Percentiles rank a stretch among this genome's conserved stretches.
These are phyloP conservation scores for Falco concolor DNA, from an alignment of 2,797 vertebrate species.

Conservation along the genomic window DNA sequence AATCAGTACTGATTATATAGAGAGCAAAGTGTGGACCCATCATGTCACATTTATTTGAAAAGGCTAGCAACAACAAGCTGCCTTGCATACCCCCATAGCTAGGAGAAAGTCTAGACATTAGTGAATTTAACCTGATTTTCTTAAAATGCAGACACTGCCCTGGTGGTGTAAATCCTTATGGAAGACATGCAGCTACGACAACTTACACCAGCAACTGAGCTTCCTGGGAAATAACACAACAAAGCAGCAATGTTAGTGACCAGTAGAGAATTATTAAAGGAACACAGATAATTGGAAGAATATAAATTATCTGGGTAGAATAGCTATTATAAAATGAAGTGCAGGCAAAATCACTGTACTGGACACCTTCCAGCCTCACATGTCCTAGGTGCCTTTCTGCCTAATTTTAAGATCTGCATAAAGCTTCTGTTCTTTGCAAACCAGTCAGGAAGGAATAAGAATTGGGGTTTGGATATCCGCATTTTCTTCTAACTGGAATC, in stretches of 20 bases:
- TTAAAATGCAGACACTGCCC: neutral
- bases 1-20: conserved; percentile 42
- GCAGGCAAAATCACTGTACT: neutral
- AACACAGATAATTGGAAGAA: conserved; percentile 34
- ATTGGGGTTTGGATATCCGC: conserved; percentile 8
- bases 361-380: neutral
- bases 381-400: neutral
- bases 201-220: neutral
- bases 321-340: neutral
- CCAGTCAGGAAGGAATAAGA: neutral
- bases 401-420: conserved; percentile 40
- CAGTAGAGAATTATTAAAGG: conserved; percentile 44
- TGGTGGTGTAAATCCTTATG: conserved; percentile 25
- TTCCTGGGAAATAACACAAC: conserved; percentile 5
- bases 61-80: neutral
- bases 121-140: conserved; percentile 15
- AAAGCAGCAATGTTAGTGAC: conserved; percentile 14
- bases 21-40: conserved; percentile 5
- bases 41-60: conserved; percentile 19
- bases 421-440: conserved; percentile 7
- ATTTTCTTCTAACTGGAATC: conserved; percentile 60
- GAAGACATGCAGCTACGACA: neutral
- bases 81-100: neutral
- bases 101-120: neutral
- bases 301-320: conserved; percentile 38